Percentiles rank a stretch among this genome's conserved stretches.
phyloP scores from a whole-genome alignment of 2,888 invertebrate genomes.

The Tiliacea citrago region DNA sequence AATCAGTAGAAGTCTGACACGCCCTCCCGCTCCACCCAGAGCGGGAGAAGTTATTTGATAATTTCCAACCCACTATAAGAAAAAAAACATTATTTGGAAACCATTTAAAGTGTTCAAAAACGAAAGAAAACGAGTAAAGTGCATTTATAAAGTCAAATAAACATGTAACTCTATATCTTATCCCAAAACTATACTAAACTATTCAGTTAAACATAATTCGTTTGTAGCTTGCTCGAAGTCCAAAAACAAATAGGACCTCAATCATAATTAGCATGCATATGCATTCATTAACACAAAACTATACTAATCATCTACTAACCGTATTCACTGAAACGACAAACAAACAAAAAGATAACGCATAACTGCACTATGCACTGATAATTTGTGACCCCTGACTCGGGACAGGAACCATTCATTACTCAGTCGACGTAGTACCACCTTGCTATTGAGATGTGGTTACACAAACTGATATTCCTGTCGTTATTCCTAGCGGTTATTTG shows the following conservation, averaged over 20 bases:
- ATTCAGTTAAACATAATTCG: not conserved
- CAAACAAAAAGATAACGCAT: constrained; percentile 67
- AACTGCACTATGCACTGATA: constrained; percentile 65
- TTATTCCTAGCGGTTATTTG: constrained; percentile 35
- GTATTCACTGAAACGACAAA: constrained; percentile 52
- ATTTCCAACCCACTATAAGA: too few relatives aligned
- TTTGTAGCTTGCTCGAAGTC: not conserved
- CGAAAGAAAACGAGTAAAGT: not conserved
- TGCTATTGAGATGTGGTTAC: constrained; percentile 60
- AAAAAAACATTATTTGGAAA: too few relatives aligned
- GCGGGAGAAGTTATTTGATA: too few relatives aligned
- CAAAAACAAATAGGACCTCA: not conserved
- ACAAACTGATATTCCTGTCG: constrained; percentile 52
- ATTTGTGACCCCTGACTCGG: constrained; percentile 71
- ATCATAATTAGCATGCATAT: constrained; percentile 8
- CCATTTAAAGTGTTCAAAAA: not conserved
- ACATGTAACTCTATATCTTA: not conserved
- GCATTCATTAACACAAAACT: constrained; percentile 23
- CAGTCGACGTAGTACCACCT: constrained; percentile 38
- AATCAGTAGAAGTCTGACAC: too few relatives aligned
- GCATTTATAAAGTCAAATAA: not conserved
- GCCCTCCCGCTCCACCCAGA: too few relatives aligned
- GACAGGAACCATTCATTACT: constrained; percentile 60
- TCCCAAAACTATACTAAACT: not conserved
- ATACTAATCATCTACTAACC: constrained; percentile 47